phyloP scores from a whole-genome alignment of 2,797 vertebrate species.

The Acipenser transmontanus region DNA sequence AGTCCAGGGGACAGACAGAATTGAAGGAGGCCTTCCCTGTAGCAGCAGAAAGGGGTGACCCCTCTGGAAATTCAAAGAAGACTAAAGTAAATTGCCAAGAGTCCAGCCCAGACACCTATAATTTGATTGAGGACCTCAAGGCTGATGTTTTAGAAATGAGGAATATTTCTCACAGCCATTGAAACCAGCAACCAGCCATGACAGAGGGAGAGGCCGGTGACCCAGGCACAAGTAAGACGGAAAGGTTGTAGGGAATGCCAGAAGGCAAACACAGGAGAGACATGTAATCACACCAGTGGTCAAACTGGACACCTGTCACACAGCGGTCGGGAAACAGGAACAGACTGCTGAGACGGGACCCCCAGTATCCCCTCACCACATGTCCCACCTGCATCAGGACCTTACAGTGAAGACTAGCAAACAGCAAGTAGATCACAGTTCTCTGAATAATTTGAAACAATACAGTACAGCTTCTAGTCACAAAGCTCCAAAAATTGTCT shows the following conservation, averaged over 20 bases:
- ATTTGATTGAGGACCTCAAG: slow-evolving; percentile 6
- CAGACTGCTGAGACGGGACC: slow-evolving; percentile 15
- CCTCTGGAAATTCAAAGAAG: neutral
- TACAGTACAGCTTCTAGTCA: neutral
- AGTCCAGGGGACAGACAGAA: neutral
- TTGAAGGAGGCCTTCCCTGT: neutral
- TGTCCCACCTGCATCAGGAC: neutral
- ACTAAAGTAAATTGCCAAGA: neutral
- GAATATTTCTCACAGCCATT: neutral
- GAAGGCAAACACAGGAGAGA: slow-evolving; percentile 2
- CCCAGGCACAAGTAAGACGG: neutral
- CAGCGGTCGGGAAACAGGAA: slow-evolving; percentile 6
- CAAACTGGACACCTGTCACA: slow-evolving; percentile 15
- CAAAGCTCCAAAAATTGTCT: neutral
- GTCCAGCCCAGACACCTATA: neutral
- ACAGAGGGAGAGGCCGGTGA: neutral
- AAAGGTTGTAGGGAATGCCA: slow-evolving; percentile 11
- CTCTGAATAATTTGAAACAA: neutral
- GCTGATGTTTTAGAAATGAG: slow-evolving; percentile 6
- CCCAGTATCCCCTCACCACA: slow-evolving; percentile 12
- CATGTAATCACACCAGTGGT: slow-evolving; percentile 9
- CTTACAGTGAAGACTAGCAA: neutral
- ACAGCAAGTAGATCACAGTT: neutral
- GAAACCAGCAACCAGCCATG: slow-evolving; percentile 1
- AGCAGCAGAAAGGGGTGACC: neutral